Base-by-base conservation (phyloP, 2,797 vertebrate species). In the Ctenochaetus hawaiiensis region DNA sequence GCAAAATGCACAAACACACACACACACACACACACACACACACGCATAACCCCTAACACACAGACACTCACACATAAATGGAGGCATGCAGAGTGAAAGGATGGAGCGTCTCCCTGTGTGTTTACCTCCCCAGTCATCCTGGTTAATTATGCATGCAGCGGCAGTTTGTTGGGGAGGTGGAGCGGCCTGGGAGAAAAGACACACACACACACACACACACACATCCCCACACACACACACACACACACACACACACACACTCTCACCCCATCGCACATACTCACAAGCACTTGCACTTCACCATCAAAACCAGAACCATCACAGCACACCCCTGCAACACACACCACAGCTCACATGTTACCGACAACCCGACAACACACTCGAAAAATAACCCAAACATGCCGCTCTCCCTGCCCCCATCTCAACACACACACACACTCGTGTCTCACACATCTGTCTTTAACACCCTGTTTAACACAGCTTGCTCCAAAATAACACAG, bases 121-220 rank as follows among this genome's bases (percentile, higher is more conserved):
- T 93, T 94, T 91, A 93, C 91, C 88, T 93, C 91, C 87, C 74
- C 80, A 86, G 89, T 87, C 90, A 77, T 91, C 78, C 87, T 89
- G 86, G 81, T 93, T 91, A 93, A 94, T 93, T 93, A 94, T 94
- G 89, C 89, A 91, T 94, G 89, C 91, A 86, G 85, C 85, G 83
- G 86, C 87, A 91, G 90, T 89, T 89, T 89, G 77, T 81, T 75
- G 78, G 83, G 78, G 85, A 87, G 87, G 82, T 80, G 81, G 83
- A 87, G 86, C 63, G 41, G 84, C 90, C 84, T 87, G 86, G 83
- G 84, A 89, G 84, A 83, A 86, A 86, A 82, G 57, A 30, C 65
- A 67, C 75, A 47, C 68, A 75, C 66, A 30, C 80, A 67, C 69
- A 51, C 47, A 73, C 65, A 64, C 67, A 37, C 67, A 67, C 71